phyloP scores from a whole-genome alignment of 2,113 vertebrate genomes.

The Numenius arquata region DNA sequence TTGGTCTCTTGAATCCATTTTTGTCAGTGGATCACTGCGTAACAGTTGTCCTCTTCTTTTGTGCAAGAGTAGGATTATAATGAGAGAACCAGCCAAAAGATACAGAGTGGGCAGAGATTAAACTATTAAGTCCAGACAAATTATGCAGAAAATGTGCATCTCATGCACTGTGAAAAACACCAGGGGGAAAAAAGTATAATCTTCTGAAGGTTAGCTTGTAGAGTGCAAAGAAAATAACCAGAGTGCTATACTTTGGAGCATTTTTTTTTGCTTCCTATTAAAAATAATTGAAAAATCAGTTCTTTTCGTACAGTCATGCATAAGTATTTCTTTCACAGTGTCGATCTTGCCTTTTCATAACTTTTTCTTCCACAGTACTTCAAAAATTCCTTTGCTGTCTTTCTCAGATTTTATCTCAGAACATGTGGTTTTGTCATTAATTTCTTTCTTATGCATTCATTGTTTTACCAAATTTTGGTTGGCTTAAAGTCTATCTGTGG shows the following conservation, averaged over 20 bases:
- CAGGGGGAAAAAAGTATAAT: background rate
- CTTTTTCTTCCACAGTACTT: conserved; percentile 1
- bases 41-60: background rate
- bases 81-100: background rate
- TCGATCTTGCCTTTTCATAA: background rate
- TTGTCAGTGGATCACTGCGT: background rate
- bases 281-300: conserved; percentile 38
- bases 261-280: background rate
- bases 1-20: background rate
- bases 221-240: background rate
- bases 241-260: background rate
- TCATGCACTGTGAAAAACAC: background rate
- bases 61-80: background rate
- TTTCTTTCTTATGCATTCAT: background rate
- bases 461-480: conserved; percentile 16
- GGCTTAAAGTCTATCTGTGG: background rate
- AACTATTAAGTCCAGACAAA: background rate
- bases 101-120: background rate
- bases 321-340: background rate
- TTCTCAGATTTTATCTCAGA: conserved; percentile 41
- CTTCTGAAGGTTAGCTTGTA: background rate
- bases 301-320: background rate
- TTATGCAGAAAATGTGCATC: background rate
- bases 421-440: conserved; percentile 36
- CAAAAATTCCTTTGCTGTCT: conserved; percentile 22